Base-by-base conservation (phyloP, 2,113 vertebrate genomes). In the Xiphias gladius region DNA sequence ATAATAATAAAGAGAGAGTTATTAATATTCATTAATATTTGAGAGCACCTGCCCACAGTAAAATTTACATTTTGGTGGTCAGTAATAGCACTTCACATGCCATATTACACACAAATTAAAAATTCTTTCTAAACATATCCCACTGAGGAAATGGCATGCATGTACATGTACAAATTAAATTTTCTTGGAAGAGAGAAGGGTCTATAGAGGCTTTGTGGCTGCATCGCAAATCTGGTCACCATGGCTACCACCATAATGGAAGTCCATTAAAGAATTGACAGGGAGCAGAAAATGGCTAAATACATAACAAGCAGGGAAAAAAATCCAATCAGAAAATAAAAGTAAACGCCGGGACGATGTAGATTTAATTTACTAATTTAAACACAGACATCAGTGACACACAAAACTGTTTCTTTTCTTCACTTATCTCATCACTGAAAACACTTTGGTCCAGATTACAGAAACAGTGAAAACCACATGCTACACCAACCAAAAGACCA, bases 211-310 rank as follows among this genome's bases (percentile, higher is more conserved):
- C 48, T 61, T 54, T 74, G 66, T 55, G 59, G 52, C 46, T 55
- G 63, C 52, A 71, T 46, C 65, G 64, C 61, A 86, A 75, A 80
- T 76, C 52, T 73, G 64, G 73, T 85, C 83, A 24, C 76, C 69
- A 83, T 79, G 82, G 70, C 50, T 88, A 80, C 73, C 14, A 24
- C 54, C 41, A 73, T 79, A 76, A 89, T 86, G 41, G 43, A 81
- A 85, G 9, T 66, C 67, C 58, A 80, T 85, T 88, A 74, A 84
- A 85, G 58, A 86, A 61, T 32, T 73, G 72, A 78, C 68, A 63
- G 22, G 16, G 13, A 63, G 59, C 62, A 80, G 63, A 59, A 80
- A 75, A 76, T 46, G 55, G 5, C 62, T 80, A 72, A 76, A 86
- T 72, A 63, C 64, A 85, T 24, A 85, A 87, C 39, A 76, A 52